These are phyloP conservation scores for Eristalis pertinax DNA, from an alignment of 2,888 invertebrate genomes.

Conservation along the genomic window DNA sequence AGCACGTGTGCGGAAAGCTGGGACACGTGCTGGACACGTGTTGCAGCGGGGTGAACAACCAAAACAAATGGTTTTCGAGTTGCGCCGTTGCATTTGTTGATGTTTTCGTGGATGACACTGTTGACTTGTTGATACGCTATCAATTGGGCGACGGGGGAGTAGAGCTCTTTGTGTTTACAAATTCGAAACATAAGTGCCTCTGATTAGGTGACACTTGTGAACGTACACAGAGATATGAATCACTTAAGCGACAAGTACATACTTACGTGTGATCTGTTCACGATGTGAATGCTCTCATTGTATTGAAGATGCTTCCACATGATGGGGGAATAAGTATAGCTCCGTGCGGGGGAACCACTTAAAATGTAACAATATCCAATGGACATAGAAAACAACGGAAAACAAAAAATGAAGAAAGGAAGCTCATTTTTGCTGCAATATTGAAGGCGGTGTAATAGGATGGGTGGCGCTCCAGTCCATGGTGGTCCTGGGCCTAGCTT, in stretches of 20 bases:
- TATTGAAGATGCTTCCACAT: too few relatives aligned
- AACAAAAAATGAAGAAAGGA: too few relatives aligned
- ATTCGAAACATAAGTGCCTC: not conserved
- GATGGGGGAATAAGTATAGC: too few relatives aligned
- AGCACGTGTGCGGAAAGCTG: slow-evolving; percentile 52
- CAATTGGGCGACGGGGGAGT: not conserved
- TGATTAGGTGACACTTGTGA: not conserved
- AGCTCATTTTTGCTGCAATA: too few relatives aligned
- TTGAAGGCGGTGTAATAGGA: too few relatives aligned
- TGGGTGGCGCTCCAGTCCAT: too few relatives aligned
- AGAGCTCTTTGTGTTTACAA: not conserved
- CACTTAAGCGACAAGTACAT: too few relatives aligned
- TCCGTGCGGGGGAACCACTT: too few relatives aligned
- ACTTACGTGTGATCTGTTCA: too few relatives aligned
- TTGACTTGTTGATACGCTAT: slow-evolving; percentile 51
- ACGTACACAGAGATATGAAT: not conserved
- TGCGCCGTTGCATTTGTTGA: slow-evolving; percentile 51
- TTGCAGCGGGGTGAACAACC: slow-evolving; percentile 21
- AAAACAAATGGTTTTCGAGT: slow-evolving; percentile 53
- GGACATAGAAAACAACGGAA: too few relatives aligned
- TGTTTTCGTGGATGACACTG: slow-evolving; percentile 8
- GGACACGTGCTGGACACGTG: slow-evolving; percentile 56
- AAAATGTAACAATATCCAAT: too few relatives aligned
- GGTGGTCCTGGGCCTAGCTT: not conserved
- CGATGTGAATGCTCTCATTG: too few relatives aligned